Evolutionary conservation across 2,113 vertebrate genomes (phyloP).

Genomic region (Eulemur rufifrons): DNA sequence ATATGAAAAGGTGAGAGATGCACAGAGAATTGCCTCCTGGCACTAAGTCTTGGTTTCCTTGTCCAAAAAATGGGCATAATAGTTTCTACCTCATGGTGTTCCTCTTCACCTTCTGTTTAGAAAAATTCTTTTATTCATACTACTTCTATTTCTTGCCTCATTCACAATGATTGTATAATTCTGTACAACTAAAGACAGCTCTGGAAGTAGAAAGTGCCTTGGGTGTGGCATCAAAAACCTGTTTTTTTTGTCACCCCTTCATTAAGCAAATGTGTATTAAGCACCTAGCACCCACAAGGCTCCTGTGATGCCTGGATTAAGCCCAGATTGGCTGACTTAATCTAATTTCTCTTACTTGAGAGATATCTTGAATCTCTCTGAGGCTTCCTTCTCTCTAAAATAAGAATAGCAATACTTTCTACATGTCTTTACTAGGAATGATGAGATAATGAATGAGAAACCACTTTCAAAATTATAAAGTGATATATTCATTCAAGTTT

Average conservation of each 20-base stretch:
- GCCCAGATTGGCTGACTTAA: background rate
- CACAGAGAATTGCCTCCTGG: background rate
- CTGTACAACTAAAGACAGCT: background rate
- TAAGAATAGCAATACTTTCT: background rate
- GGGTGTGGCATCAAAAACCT: background rate
- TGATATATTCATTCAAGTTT: background rate
- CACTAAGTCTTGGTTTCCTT: background rate
- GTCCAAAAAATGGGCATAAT: background rate
- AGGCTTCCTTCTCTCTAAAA: background rate
- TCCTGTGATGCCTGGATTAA: background rate
- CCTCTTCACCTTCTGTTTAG: background rate
- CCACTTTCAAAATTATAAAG: slow-evolving; percentile 27
- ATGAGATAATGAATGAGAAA: background rate
- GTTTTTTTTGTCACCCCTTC: background rate
- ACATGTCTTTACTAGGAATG: background rate
- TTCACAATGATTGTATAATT: background rate
- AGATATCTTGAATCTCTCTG: background rate
- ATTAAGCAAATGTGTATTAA: background rate
- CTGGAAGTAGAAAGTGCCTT: background rate
- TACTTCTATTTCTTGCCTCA: background rate
- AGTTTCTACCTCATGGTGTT: background rate
- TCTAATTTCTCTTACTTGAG: background rate
- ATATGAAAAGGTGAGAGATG: background rate
- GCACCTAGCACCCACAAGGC: background rate
- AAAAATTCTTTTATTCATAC: background rate